These are phyloP conservation scores for Alca torda DNA, from an alignment of 2,797 vertebrate species.

Conservation along the genomic window DNA sequence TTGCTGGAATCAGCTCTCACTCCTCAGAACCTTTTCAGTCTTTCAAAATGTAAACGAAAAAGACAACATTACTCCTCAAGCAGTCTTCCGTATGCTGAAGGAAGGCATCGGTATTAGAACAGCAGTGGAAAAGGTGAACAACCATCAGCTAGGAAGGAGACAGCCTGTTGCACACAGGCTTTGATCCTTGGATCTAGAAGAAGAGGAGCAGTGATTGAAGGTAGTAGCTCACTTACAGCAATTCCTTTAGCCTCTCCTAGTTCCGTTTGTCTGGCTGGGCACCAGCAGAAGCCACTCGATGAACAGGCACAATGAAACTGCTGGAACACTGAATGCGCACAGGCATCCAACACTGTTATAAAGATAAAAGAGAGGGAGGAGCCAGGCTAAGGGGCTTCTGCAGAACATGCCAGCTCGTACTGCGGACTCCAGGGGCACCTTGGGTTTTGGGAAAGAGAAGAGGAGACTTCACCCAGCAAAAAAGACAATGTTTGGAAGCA, in stretches of 20 bases:
- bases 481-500: background rate
- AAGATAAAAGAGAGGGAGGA: slow-evolving; percentile 15
- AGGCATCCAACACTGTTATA: background rate
- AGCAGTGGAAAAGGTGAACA: background rate
- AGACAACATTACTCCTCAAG: background rate
- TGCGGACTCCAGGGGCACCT: background rate
- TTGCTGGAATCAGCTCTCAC: background rate
- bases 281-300: background rate
- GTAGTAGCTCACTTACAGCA: slow-evolving; percentile 15
- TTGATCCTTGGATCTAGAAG: background rate
- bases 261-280: background rate
- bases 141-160: background rate
- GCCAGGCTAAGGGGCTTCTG: background rate
- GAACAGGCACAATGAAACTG: background rate
- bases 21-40: background rate
- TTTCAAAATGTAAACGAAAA: background rate
- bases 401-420: background rate
- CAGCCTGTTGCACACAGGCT: background rate
- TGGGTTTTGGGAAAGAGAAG: background rate
- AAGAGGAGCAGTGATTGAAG: background rate
- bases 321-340: background rate
- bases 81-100: background rate
- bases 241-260: background rate
- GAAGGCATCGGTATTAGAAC: background rate
- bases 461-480: background rate